Evolutionary conservation across 2,888 invertebrate genomes (phyloP).

Genomic region (Euproctis similis): DNA sequence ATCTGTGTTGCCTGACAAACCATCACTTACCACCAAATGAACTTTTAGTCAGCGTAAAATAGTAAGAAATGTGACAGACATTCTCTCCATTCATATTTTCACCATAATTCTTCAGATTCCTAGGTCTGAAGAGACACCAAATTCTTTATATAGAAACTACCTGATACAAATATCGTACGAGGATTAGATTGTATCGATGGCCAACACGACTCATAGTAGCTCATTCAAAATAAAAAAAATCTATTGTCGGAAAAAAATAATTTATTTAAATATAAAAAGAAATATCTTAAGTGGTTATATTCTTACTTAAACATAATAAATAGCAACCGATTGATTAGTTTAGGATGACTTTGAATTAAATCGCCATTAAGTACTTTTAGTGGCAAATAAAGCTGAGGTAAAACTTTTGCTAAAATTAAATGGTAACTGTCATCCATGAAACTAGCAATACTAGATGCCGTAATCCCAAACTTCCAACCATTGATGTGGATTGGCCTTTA

Average conservation of each 20-base stretch:
- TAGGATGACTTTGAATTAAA: background rate
- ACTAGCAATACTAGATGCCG: background rate
- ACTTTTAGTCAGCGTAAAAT: no score
- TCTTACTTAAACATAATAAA: constrained; percentile 17
- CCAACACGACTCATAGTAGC: no score
- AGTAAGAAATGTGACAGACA: no score
- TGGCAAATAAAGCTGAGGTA: background rate
- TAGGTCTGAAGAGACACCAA: no score
- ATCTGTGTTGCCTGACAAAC: no score
- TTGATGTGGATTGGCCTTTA: no score
- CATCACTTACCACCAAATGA: no score
- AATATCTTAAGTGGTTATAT: constrained; percentile 32
- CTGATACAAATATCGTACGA: no score
- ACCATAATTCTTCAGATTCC: no score
- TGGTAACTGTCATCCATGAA: background rate
- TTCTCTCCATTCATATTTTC: no score
- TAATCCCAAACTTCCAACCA: background rate
- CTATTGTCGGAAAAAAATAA: constrained; percentile 24
- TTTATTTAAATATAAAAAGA: constrained; percentile 40
- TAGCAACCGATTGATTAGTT: constrained; percentile 16
- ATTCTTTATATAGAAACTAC: no score
- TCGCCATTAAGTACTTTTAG: background rate
- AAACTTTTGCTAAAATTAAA: background rate
- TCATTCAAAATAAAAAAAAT: constrained; percentile 1
- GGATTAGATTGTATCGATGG: no score